Evolutionary conservation across 2,797 vertebrate genomes (phyloP), one percentile per base, ranked within the genome.

Genomic region (Sebastes iracundus): DNA sequence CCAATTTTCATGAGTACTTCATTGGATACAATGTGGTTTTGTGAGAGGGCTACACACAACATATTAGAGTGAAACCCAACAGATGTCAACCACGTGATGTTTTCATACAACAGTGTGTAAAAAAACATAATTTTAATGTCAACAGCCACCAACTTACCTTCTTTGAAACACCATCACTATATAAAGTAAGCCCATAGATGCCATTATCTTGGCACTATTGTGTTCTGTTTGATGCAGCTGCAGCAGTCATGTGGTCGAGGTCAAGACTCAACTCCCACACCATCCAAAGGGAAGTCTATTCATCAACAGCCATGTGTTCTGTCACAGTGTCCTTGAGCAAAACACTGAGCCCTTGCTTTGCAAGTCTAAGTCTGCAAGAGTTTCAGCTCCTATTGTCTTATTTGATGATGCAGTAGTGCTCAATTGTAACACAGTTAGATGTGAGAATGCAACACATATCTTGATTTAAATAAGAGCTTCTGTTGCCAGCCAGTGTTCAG

Each of bases 241-340:
- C 23, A 69, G 53, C 22, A 49, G 35, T 13, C 33, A 25, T 28
- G 22, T 32, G 46, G 13, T 49, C 25, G 73, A 71, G 74, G 33
- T 76, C 56, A 60, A 38, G 9, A 46, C 52, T 75, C 14, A 62
- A 1, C 68, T 58, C 13, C 58, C 46, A 46, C 38, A 60, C 10
- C 53, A 67, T 8, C 46, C 23, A 23, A 69, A 60, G 23, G 68
- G 59, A 25, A 38, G 60, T 22, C 62, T 49, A 62, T 84, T 87
- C 32, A 79, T 75, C 46, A 77, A 11, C 46, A 64, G 62, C 12
- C 23, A 7, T 80, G 16, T 70, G 23, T 81, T 52, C 23, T 72
- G 38, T 77, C 28, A 69, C 20, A 5, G 13, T 46, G 70, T 66
- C 75, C 58, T 78, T 82, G 74, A 73, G 14, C 22, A 33, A 49